Percentiles rank a stretch among this genome's conserved stretches.
Evolutionary conservation across 2,888 invertebrate species (phyloP).

Genomic region (Troides aeacus): DNA sequence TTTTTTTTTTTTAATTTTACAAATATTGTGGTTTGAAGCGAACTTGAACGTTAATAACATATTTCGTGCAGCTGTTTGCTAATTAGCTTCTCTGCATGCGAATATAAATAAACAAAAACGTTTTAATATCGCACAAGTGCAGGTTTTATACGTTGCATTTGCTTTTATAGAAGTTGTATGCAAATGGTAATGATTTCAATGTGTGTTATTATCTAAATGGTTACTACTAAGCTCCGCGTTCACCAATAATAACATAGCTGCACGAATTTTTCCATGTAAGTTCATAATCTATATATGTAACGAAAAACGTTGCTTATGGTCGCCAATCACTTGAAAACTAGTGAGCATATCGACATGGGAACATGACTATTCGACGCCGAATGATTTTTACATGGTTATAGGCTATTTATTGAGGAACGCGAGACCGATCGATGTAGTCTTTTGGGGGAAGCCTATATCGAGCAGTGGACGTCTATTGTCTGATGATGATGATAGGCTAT

Average conservation of each 20-base stretch:
- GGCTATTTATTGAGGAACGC: too few species aligned
- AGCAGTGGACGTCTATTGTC: too few species aligned
- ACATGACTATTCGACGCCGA: too few species aligned
- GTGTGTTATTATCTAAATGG: constrained; percentile 10
- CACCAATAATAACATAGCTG: not conserved
- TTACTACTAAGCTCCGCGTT: not conserved
- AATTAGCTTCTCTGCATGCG: constrained; percentile 7
- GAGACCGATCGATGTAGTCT: too few species aligned
- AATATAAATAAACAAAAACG: constrained; percentile 10
- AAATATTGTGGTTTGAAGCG: not conserved
- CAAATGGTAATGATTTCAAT: constrained; percentile 19
- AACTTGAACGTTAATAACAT: not conserved
- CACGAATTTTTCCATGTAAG: not conserved
- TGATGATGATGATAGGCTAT: too few species aligned
- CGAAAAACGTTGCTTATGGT: too few species aligned
- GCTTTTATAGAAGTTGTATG: constrained; percentile 11
- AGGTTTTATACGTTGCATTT: constrained; percentile 16
- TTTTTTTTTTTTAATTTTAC: too few species aligned
- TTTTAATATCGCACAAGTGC: constrained; percentile 9
- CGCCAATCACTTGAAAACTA: too few species aligned
- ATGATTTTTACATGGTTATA: too few species aligned
- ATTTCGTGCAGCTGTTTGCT: constrained; percentile 14
- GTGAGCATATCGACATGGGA: too few species aligned
- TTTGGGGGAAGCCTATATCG: too few species aligned
- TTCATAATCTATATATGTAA: not conserved